Base-by-base conservation (phyloP, 2,113 vertebrate species). In the Sinocyclocheilus anshuiensis region DNA sequence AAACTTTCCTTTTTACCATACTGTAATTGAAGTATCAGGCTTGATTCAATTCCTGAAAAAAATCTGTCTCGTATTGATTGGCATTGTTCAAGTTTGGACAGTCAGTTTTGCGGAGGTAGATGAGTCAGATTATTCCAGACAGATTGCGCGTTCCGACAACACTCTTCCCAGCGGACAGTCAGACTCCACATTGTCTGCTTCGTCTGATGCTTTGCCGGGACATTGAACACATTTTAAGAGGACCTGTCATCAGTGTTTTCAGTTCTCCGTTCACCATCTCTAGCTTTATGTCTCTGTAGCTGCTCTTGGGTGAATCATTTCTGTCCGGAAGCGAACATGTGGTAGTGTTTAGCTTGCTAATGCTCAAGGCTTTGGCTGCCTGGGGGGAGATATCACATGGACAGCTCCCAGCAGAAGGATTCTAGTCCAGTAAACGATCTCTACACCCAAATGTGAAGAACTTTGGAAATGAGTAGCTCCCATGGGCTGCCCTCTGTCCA, bases 261-360 rank as follows among this genome's bases (percentile, higher is more conserved):
- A 42, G 53, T 79, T 4, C 65, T 89, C 87, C 84, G 82, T 90
- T 92, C 90, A 89, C 88, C 87, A 63, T 87, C 11, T 72, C 10
- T 9, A 81, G 86, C 87, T 79, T 88, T 86, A 87, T 90, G 84
- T 33, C 81, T 87, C 79, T 81, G 82, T 87, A 72, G 65, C 88
- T 88, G 89, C 13, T 26, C 81, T 74, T 42, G 22, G 75, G 89
- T 91, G 89, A 88, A 88, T 81, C 79, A 86, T 92, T 83, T 85
- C 74, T 85, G 89, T 93, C 92, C 94, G 90, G 92, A 94, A 94
- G 92, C 93, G 93, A 94, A 92, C 94, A 95, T 95, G 94, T 95
- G 94, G 92, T 92, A 90, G 91, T 94, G 92, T 95, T 95, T 94
- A 94, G 91, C 90, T 94, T 92, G 80, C 88, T 95, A 94, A 93